Evolutionary conservation across 2,888 invertebrate species (phyloP), one percentile per base, ranked within the genome.

Genomic region (Thecophora atra): DNA sequence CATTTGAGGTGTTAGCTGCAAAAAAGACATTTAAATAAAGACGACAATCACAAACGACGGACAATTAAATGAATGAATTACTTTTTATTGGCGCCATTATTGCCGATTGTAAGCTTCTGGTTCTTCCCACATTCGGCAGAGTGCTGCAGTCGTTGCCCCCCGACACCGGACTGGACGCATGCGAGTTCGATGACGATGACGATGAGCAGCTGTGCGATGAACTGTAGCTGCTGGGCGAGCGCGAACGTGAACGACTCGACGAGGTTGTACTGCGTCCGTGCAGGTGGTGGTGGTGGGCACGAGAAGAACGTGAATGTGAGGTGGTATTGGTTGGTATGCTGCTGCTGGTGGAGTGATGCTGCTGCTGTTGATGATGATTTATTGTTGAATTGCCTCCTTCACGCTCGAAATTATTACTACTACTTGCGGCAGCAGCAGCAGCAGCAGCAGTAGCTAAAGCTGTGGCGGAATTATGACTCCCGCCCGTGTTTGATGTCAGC

Each of bases 211-310:
- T 86, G 73, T 86, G 86, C 76, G 87, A 86, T 72, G 86, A 86
- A 81, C 87, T 86, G 76, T 86, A 86, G 77, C 86, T 87, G 80
- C 86, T 87, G 74, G 87, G 87, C 73, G 87, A 87, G 66, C 89
- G 87, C 70, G 89, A 89, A 81, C 88, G 88, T 75, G 89, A 89
- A 79, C 89, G 85, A 81, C 88, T 89, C 75, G 89, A 89, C 74
- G 89, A 89, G 72, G 88, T 87, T 78, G 88, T 88, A 80, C 86
- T 86, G 47, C 85, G 83, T 58, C 88, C 88, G 74, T 84, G 84
- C 73, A 81, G 75, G 77, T 81, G 78, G n/a, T n/a, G n/a, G n/a
- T n/a, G n/a, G 44, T 47, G 77, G 37, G 77, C 78, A 66, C 79
- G 78, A 72, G 76, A 65, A 71, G 76, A 75, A 69, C 76, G 76